Conservation (phyloP, 2,888 invertebrate species). For the Xestia sexstrigata region DNA sequence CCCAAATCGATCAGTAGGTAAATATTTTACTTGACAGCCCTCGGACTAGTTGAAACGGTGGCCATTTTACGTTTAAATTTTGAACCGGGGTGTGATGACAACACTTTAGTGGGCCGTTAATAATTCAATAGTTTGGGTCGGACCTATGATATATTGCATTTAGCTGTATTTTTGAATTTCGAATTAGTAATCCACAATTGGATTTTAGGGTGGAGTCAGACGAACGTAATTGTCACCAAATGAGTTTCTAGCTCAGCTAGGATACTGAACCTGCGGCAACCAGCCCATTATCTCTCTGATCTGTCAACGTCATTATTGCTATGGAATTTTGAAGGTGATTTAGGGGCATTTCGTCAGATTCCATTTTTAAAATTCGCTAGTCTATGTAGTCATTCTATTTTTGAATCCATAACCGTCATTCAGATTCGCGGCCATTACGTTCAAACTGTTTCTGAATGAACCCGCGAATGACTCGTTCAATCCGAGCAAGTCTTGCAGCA, state of each 20-base stretch:
- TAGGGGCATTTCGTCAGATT: not conserved
- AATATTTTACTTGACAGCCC: conserved; percentile 56
- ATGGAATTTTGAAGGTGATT: not conserved
- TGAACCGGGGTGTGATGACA: conserved; percentile 39
- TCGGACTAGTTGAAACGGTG: conserved; percentile 38
- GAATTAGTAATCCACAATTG: conserved; percentile 16
- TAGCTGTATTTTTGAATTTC: conserved; percentile 49
- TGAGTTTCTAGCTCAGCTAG: not conserved
- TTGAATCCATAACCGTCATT: conserved; percentile 40
- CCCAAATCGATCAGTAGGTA: conserved; percentile 55
- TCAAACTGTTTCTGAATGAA: conserved; percentile 36
- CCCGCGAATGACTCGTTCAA: conserved; percentile 63
- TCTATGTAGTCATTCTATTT: not conserved
- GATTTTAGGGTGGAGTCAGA: not conserved
- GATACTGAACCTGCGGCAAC: too few species aligned
- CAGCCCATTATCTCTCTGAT: not conserved
- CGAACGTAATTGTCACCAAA: not conserved
- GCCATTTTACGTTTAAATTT: conserved; percentile 47
- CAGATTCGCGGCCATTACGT: conserved; percentile 37
- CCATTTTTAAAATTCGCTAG: not conserved
- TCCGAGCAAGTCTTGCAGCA: conserved; percentile 96
- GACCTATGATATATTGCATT: conserved; percentile 35
- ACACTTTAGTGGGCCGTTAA: conserved; percentile 35
- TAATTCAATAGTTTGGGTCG: conserved; percentile 46
- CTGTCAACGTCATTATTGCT: not conserved